These are phyloP conservation scores for Galleria mellonella DNA, from an alignment of 1,140 invertebrate species.

Conservation along the genomic window DNA sequence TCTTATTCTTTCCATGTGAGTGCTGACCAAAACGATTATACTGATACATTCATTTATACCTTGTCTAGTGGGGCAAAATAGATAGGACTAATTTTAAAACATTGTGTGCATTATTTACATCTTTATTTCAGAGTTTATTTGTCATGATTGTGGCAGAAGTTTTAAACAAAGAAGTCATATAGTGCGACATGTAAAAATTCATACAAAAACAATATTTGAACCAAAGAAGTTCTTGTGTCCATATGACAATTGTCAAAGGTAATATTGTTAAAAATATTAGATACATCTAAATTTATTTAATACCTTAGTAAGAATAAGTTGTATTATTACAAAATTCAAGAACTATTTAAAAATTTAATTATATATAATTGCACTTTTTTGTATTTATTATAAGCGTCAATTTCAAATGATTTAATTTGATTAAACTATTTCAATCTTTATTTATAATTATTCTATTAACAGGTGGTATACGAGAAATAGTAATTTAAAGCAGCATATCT, in stretches of 20 bases:
- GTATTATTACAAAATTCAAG: too few species aligned
- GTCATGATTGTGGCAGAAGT: constrained; percentile 60
- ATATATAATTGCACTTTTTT: not conserved
- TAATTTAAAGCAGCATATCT: constrained; percentile 58
- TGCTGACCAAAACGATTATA: too few species aligned
- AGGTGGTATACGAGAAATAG: constrained; percentile 53
- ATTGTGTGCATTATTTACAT: constrained; percentile 6
- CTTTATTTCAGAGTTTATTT: constrained; percentile 63
- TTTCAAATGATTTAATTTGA: too few species aligned
- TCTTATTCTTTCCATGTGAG: too few species aligned
- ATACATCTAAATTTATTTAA: too few species aligned
- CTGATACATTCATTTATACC: constrained; percentile 6
- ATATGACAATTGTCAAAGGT: constrained; percentile 63
- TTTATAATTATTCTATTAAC: too few species aligned
- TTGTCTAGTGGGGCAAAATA: constrained; percentile 1
- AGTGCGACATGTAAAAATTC: constrained; percentile 56
- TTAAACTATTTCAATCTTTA: too few species aligned
- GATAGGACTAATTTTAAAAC: not conserved
- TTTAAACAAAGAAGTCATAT: constrained; percentile 60
- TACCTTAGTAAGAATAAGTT: too few species aligned
- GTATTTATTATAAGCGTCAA: too few species aligned
- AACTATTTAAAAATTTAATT: constrained; percentile 1
- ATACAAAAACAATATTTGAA: constrained; percentile 16
- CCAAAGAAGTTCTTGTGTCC: constrained; percentile 29
- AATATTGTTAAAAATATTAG: too few species aligned